Conservation (phyloP, 2,888 invertebrate species). For the Diloba caeruleocephala region DNA sequence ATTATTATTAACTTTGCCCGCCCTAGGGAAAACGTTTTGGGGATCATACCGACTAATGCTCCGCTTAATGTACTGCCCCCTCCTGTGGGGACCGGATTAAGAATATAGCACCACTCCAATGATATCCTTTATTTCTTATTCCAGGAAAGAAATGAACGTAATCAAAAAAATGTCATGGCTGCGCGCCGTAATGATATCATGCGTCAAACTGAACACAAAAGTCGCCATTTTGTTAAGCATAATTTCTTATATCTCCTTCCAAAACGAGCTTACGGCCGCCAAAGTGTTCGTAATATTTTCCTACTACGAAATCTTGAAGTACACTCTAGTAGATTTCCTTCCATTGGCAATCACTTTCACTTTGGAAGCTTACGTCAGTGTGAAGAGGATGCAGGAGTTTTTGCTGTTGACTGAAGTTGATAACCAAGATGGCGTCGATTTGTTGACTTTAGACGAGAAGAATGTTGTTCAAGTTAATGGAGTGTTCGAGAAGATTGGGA, state of each 20-base stretch:
- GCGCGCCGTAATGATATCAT: slow-evolving; percentile 91
- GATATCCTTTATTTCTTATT: slow-evolving; percentile 16
- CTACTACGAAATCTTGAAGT: slow-evolving; percentile 94
- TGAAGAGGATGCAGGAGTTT: slow-evolving; percentile 92
- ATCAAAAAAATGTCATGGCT: slow-evolving; percentile 91
- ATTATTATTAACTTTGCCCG: too few species aligned
- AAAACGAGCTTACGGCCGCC: slow-evolving; percentile 92
- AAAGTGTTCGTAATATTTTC: slow-evolving; percentile 94
- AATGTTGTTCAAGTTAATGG: slow-evolving; percentile 61
- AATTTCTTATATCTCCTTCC: slow-evolving; percentile 90
- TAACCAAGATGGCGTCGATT: slow-evolving; percentile 75
- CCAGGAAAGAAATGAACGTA: slow-evolving; percentile 91
- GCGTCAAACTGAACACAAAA: slow-evolving; percentile 93
- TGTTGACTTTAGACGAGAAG: slow-evolving; percentile 73
- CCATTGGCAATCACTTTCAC: slow-evolving; percentile 93
- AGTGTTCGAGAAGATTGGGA: slow-evolving; percentile 82
- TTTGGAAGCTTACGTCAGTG: slow-evolving; percentile 93
- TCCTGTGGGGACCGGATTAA: too few species aligned
- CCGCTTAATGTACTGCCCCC: too few species aligned
- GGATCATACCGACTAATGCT: too few species aligned
- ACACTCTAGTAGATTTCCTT: slow-evolving; percentile 94
- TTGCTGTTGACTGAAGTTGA: slow-evolving; percentile 82
- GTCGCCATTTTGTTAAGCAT: slow-evolving; percentile 94
- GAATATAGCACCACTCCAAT: too few species aligned
- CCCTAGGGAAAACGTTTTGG: too few species aligned